Evolutionary conservation across 2,888 invertebrate species (phyloP), one percentile per base, ranked within the genome.

Genomic region (Mythimna loreyi): DNA sequence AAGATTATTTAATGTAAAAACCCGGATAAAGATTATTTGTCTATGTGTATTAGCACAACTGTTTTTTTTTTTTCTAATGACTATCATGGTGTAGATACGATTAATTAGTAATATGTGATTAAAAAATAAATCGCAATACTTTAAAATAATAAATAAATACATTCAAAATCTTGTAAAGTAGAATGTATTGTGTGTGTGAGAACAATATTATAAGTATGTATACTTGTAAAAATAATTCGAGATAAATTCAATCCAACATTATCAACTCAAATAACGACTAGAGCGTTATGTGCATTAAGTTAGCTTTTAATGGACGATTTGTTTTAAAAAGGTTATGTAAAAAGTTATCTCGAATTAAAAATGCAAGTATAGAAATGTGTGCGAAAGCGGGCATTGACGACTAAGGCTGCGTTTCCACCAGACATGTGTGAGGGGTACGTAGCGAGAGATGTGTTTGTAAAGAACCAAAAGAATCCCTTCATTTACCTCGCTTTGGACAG

Each of bases 1-100:
- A 69, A 43, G n/a, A 55, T 62, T 64, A 19, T 74, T 53, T 64
- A 58, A 33, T 65, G 36, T 56, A 19, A 55, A 45, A 63, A 78
- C 45, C 61, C 33, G 52, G 56, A 16, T 53, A 45, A 49, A 50
- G 36, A 64, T 53, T 28, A 49, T 64, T 36, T 59, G 30, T 70
- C 52, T 80, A 80, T 11, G 21, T 56, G 57, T 64, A 60, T 50
- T 68, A 75, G 56, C 52, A 66, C 75, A 65, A 65, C 49, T 73
- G 58, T 50, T 60, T 28, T 28, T 28, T 28, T 28, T 28, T 28
- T 28, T 49, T 64, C 30, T 52, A 61, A 21, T 62, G 57, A 60
- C 67, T 49, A 68, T 60, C 21, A 28, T 67, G 61, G 57, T 55
- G 53, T 67, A 64, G 36, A 56, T 59, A 58, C 53, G 30, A 59